Evolutionary conservation across 2,113 vertebrate genomes (phyloP).

Genomic region (Pluvialis apricaria): DNA sequence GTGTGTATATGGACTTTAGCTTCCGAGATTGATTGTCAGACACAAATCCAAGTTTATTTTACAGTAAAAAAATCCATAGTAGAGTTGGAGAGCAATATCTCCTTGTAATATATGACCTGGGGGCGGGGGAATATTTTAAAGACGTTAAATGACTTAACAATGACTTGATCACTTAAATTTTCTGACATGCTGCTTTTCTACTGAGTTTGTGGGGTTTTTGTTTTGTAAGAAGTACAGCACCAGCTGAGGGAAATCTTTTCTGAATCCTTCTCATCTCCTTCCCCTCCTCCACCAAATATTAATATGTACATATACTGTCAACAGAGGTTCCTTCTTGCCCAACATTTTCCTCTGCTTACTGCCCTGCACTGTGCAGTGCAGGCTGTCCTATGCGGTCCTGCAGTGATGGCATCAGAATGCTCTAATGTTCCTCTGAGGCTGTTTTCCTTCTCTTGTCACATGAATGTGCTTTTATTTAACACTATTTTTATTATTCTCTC

Average conservation of each 20-base stretch:
- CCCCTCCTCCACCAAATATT: neutral
- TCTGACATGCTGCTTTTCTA: neutral
- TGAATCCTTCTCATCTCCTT: neutral
- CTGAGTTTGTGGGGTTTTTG: neutral
- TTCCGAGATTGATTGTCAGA: neutral
- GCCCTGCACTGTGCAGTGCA: neutral
- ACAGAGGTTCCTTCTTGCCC: neutral
- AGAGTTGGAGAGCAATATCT: neutral
- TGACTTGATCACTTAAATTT: neutral
- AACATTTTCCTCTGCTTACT: neutral
- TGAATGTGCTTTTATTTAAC: neutral
- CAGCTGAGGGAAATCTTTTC: neutral
- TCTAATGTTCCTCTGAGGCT: neutral
- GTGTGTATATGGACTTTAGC: neutral
- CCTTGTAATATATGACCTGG: neutral
- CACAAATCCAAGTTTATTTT: neutral
- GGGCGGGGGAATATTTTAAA: neutral
- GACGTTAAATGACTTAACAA: neutral
- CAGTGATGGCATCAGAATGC: rapidly evolving
- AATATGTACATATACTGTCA: neutral
- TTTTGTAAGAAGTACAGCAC: neutral
- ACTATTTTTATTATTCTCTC: neutral
- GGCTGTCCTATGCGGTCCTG: neutral
- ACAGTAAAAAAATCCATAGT: neutral
- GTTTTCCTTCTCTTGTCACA: neutral